phyloP scores from a whole-genome alignment of 2,888 invertebrate genomes.

The Brachyptera putata region DNA sequence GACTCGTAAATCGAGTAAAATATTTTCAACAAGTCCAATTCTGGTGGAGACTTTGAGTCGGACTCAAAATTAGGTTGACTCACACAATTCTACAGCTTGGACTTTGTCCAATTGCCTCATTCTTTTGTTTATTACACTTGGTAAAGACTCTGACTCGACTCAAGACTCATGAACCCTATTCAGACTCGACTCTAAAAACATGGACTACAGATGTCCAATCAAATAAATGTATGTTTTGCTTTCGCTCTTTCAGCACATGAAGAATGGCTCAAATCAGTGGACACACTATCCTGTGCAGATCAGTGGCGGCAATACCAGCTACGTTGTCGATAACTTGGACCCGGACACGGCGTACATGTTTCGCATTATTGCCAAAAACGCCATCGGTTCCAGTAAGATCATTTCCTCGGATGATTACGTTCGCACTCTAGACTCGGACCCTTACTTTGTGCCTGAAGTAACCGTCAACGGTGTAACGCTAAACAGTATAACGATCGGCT shows the following conservation, averaged over 20 bases:
- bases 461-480: constrained; percentile 65
- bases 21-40: too few species aligned
- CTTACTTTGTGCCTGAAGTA: constrained; percentile 68
- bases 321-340: constrained; percentile 61
- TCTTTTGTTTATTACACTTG: too few species aligned
- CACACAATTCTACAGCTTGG: too few species aligned
- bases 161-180: too few species aligned
- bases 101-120: too few species aligned
- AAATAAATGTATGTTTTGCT: neutral
- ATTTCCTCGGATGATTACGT: constrained; percentile 53
- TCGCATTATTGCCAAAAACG: constrained; percentile 62
- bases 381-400: constrained; percentile 55
- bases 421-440: constrained; percentile 54
- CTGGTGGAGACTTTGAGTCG: too few species aligned
- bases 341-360: constrained; percentile 64
- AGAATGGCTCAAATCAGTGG: constrained; percentile 53
- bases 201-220: neutral
- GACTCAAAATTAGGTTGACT: too few species aligned
- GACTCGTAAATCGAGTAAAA: too few species aligned
- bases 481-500: constrained; percentile 77
- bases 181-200: too few species aligned
- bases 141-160: too few species aligned
- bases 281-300: constrained; percentile 57
- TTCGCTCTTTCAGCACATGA: constrained; percentile 48
- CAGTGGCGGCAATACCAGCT: constrained; percentile 60